A percentile compares a stretch with the other conserved stretches of the same genome.
These are phyloP conservation scores for Brotula barbata DNA, from an alignment of 2,797 vertebrate genomes.

Conservation along the genomic window DNA sequence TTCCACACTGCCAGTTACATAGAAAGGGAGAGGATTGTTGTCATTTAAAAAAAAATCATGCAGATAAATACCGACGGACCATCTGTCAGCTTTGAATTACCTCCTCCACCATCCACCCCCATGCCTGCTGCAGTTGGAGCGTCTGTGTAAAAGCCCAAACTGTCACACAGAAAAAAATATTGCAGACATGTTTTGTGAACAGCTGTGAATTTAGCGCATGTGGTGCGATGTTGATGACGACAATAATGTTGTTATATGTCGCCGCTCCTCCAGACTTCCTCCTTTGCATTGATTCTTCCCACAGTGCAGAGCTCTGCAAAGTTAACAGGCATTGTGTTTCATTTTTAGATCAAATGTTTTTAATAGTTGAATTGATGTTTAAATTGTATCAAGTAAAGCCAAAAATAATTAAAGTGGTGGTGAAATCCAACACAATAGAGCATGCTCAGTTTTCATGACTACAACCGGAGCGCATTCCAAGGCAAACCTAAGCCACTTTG, in stretches of 20 bases:
- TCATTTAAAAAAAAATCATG: not conserved
- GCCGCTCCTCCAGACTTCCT: too few relatives aligned
- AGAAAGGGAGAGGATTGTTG: too few relatives aligned
- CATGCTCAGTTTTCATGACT: slow-evolving; percentile 60
- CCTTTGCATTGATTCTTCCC: not conserved
- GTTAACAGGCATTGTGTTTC: not conserved
- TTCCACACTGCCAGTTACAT: too few relatives aligned
- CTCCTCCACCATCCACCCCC: slow-evolving; percentile 38
- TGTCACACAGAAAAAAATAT: not conserved
- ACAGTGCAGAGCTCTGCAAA: not conserved
- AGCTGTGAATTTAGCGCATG: not conserved
- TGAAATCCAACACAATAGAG: slow-evolving; percentile 49
- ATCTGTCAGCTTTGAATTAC: slow-evolving; percentile 21
- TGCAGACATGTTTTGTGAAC: slow-evolving; percentile 6
- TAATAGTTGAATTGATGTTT: slow-evolving; percentile 49
- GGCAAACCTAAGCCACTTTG: slow-evolving; percentile 33
- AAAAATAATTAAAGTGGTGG: slow-evolving; percentile 36
- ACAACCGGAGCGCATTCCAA: slow-evolving; percentile 48
- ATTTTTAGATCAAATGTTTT: slow-evolving; percentile 50
- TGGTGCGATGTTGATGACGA: slow-evolving; percentile 22
- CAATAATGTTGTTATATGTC: slow-evolving; percentile 17
- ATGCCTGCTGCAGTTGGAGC: not conserved
- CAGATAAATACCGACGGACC: not conserved
- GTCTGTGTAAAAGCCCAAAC: slow-evolving; percentile 9
- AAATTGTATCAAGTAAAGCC: slow-evolving; percentile 57